phyloP scores from a whole-genome alignment of 2,113 vertebrate genomes.

The Empidonax traillii region DNA sequence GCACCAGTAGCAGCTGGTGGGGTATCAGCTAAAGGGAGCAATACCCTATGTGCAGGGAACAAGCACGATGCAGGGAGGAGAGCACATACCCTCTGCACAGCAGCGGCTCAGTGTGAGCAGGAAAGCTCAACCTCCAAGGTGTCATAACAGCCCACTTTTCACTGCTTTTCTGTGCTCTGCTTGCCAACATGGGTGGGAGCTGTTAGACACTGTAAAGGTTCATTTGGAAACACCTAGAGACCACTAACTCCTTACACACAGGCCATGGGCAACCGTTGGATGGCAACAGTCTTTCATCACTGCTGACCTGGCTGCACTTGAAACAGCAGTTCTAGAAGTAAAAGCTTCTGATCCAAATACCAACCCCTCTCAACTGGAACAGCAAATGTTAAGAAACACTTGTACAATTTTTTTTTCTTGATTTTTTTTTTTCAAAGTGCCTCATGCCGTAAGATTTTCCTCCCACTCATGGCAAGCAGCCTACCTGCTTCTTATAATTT shows the following conservation, averaged over 20 bases:
- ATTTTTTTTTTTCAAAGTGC: not conserved
- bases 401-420: not conserved
- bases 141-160: conserved; percentile 8
- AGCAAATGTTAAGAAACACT: conserved; percentile 39
- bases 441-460: conserved; percentile 64
- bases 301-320: conserved; percentile 49
- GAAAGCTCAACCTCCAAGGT: not conserved
- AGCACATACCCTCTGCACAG: not conserved
- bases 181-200: conserved; percentile 36
- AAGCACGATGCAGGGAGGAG: fast-evolving
- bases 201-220: not conserved
- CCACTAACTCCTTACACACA: not conserved
- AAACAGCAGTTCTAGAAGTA: conserved; percentile 30
- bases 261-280: not conserved
- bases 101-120: not conserved
- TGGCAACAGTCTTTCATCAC: conserved; percentile 56
- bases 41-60: not conserved
- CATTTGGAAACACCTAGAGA: conserved; percentile 50
- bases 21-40: not conserved
- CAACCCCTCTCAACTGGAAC: conserved; percentile 4
- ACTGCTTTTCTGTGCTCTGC: not conserved
- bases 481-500: conserved; percentile 71
- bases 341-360: conserved; percentile 43
- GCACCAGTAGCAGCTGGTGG: not conserved
- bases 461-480: conserved; percentile 60